These are phyloP conservation scores for Platyscapa corneri DNA, from an alignment of 1,140 invertebrate genomes.

Conservation along the genomic window DNA sequence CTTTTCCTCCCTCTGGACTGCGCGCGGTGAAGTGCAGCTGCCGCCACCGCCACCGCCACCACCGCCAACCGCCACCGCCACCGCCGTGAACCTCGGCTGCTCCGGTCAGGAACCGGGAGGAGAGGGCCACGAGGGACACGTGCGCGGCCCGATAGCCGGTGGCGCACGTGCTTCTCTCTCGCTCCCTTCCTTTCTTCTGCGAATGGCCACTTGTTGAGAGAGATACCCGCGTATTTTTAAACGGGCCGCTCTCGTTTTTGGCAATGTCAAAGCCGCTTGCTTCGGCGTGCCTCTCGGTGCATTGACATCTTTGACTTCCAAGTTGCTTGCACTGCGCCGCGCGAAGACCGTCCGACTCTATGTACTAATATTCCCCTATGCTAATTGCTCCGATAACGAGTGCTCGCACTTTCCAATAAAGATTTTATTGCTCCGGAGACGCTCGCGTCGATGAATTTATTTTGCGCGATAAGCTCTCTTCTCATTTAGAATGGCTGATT, in stretches of 20 bases:
- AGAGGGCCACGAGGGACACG: background rate
- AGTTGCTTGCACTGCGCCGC: background rate
- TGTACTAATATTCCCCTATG: background rate
- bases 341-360: background rate
- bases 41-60: background rate
- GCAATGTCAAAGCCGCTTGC: conserved; percentile 38
- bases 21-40: background rate
- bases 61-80: background rate
- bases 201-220: conserved; percentile 47
- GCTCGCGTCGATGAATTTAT: too few relatives aligned
- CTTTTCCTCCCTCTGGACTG: background rate
- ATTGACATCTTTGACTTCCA: conserved; percentile 5
- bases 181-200: background rate
- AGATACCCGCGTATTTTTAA: conserved; percentile 40
- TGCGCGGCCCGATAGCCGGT: background rate
- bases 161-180: background rate
- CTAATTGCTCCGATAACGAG: background rate
- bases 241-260: conserved; percentile 29
- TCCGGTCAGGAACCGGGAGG: background rate
- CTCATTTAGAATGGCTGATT: too few relatives aligned
- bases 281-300: conserved; percentile 7
- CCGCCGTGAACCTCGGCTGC: too few relatives aligned
- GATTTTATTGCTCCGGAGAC: too few relatives aligned
- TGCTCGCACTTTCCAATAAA: too few relatives aligned
- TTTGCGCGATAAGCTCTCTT: too few relatives aligned